Evolutionary conservation across 2,113 vertebrate species (phyloP), one percentile per base, ranked within the genome.

Genomic region (Bufo gargarizans): DNA sequence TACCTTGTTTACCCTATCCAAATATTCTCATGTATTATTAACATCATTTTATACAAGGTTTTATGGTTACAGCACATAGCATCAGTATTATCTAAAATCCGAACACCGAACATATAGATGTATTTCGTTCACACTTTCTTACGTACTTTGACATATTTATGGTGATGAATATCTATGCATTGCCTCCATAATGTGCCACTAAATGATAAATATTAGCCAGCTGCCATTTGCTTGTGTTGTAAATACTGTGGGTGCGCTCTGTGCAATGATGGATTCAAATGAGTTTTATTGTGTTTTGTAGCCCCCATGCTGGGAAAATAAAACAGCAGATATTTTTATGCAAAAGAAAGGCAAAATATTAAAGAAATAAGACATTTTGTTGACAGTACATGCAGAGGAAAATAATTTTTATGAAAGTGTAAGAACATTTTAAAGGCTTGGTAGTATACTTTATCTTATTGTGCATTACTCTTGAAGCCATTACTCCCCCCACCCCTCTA

Each of bases 171-270:
- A 49, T 49, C 10, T 55, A 14, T 49, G 56, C 45, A 16, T 33
- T 65, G 72, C 45, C 56, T 78, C 7, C 49, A 49, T 53, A 67
- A 63, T 78, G 85, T 86, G 71, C 20, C 47, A 17, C 17, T 77
- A 77, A 85, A 77, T 77, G 72, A 77, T 86, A 86, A 86, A 77
- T 86, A 77, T 86, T 77, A 86, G 13, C 74, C 76, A 43, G 11
- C 72, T 77, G 84, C 74, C 43, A 63, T 86, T 77, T 74, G 12
- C 53, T 17, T 33, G 65, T 56, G 45, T 55, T 74, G 65, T 55
- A 85, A 85, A 85, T 85, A 85, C 33, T 69, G 49, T 14, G 49
- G 63, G n/a, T 84, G 49, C 82, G 65, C 63, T 85, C 22, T 45
- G 67, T 58, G 53, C 22, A 55, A 45, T 85, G 82, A 85, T 58